These are phyloP conservation scores for Sipunculus nudus DNA, from an alignment of 2,888 invertebrate genomes.

Conservation along the genomic window DNA sequence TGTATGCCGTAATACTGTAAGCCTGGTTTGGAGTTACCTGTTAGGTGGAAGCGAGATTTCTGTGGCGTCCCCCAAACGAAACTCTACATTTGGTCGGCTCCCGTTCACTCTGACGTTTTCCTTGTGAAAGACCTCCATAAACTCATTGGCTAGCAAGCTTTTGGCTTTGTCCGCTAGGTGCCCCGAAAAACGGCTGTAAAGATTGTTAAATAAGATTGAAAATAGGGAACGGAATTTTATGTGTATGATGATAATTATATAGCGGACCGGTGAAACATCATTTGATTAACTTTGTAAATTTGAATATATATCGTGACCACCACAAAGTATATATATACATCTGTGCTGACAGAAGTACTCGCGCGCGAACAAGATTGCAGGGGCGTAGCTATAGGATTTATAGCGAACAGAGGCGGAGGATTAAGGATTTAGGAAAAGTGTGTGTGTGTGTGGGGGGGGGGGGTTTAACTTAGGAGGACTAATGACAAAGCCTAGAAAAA, in stretches of 20 bases:
- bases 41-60: constrained; percentile 64
- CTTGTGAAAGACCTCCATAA: constrained; percentile 70
- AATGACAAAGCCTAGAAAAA: no score
- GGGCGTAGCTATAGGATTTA: no score
- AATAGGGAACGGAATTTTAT: neutral
- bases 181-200: constrained; percentile 69
- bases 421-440: no score
- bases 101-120: constrained; percentile 68
- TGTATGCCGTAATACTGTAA: no score
- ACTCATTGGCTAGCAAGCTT: constrained; percentile 69
- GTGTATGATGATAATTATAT: neutral
- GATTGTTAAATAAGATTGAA: neutral
- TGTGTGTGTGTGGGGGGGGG: no score
- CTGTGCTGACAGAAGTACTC: neutral
- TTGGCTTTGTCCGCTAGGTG: constrained; percentile 67
- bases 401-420: no score
- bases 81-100: constrained; percentile 67
- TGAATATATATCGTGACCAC: neutral
- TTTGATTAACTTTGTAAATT: neutral
- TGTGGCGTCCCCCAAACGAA: constrained; percentile 69
- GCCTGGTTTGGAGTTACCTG: constrained; percentile 41
- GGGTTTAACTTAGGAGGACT: no score
- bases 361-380: no score
- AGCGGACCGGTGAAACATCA: no score
- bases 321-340: neutral